Evolutionary conservation across 2,888 invertebrate genomes (phyloP), one percentile per base, ranked within the genome.

Genomic region (Orchestes rusci): DNA sequence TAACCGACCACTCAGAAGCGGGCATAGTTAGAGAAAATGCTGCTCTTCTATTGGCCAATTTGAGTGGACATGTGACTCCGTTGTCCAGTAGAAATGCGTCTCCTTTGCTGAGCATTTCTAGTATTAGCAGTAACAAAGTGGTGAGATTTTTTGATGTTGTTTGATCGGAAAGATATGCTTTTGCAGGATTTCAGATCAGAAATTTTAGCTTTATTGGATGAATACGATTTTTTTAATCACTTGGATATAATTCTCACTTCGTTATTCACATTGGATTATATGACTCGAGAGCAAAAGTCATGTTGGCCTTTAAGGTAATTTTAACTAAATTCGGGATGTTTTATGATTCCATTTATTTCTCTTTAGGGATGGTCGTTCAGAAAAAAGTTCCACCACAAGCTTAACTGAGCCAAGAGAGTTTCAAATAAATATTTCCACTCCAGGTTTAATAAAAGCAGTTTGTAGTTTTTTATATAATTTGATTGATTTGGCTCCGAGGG

Each of bases 11-110:
- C 46, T 69, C 66, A 19, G 76, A 77, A 59, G 70, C 75, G 1
- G 71, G 69, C 53, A 62, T 76, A 28, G 73, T 76, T 1, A 65
- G 72, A 48, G 76, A 76, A 59, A 72, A 75, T 57, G 74, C 75
- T 8, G 73, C 73, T n/a, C 60, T 68, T 16, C 62, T 75, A 10
- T 61, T 76, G 27, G 65, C 68, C 7, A 74, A 75, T 63, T 60
- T 76, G 33, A 56, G 53, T 17, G 60, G 59, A 20, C n/a, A n/a
- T n/a, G n/a, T n/a, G n/a, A n/a, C n/a, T n/a, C 64, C 66, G 53
- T 28, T 16, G 15, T 40, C 20, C 7, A 23, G 23, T 7, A 23
- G 10, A 23, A 23, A n/a, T n/a, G n/a, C n/a, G 2, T 34, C 42
- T 13, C 12, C 30, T 30, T 20, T 32, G 17, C 10, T 46, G 3